Conservation (phyloP, 2,113 vertebrate species). For the Bolborhynchus lineola region DNA sequence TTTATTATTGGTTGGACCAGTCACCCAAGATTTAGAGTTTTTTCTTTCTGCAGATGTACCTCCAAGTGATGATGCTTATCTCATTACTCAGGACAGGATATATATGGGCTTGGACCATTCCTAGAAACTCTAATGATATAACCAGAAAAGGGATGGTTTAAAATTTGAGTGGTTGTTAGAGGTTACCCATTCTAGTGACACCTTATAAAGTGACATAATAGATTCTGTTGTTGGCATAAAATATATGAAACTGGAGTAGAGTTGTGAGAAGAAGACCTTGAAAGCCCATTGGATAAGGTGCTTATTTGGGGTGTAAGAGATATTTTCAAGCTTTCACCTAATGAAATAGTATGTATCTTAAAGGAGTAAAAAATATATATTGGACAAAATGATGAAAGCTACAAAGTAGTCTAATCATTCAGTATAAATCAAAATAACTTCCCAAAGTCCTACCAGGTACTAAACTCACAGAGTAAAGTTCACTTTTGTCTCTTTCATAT, state of each 20-base stretch:
- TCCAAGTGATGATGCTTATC: neutral
- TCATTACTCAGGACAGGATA: neutral
- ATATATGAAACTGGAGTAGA: neutral
- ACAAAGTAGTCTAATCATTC: neutral
- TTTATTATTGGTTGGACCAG: neutral
- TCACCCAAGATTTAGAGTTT: neutral
- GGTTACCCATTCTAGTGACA: accelerated
- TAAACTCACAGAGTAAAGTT: neutral
- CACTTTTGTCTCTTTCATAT: neutral
- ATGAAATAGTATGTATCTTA: neutral
- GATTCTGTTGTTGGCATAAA: neutral
- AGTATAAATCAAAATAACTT: neutral
- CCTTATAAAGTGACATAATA: neutral
- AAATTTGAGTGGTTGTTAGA: neutral
- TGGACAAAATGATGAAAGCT: neutral
- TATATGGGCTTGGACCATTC: neutral
- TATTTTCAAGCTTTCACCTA: neutral
- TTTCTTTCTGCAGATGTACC: neutral
- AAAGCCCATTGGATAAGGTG: neutral
- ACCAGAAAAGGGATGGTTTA: neutral
- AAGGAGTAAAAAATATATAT: neutral
- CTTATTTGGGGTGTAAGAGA: neutral
- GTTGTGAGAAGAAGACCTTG: neutral
- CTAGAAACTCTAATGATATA: neutral
- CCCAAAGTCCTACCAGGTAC: neutral